Conservation (phyloP, 2,113 vertebrate species). For the Verasper variegatus region DNA sequence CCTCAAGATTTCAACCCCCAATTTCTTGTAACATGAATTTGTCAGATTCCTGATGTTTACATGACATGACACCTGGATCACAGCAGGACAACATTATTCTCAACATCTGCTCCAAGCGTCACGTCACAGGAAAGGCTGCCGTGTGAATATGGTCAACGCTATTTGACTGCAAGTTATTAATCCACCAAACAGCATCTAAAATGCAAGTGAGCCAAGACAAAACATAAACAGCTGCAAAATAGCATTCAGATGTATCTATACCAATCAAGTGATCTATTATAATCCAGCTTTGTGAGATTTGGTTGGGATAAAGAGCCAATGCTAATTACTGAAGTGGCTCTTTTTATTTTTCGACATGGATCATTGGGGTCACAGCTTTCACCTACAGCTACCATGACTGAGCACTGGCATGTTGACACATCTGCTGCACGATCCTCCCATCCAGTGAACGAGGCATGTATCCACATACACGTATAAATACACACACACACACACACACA, state of each 20-base stretch:
- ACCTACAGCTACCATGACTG: conserved; percentile 31
- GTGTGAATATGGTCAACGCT: too few species aligned
- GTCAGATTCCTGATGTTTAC: too few species aligned
- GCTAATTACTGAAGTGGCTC: conserved; percentile 53
- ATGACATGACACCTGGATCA: too few species aligned
- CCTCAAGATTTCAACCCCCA: too few species aligned
- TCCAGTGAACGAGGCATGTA: conserved; percentile 14
- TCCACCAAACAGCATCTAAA: not conserved
- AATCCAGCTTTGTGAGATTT: conserved; percentile 42
- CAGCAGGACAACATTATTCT: too few species aligned
- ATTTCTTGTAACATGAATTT: too few species aligned
- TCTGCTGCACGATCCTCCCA: conserved; percentile 39
- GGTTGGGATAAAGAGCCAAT: conserved; percentile 19
- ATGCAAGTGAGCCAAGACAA: conserved; percentile 14
- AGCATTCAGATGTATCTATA: conserved; percentile 30
- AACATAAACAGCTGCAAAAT: conserved; percentile 4
- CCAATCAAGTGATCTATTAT: conserved; percentile 41
- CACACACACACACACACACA: conserved; percentile 24
- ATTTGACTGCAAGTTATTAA: too few species aligned
- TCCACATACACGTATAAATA: conserved; percentile 13
- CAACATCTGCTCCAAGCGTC: too few species aligned
- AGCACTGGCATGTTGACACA: conserved; percentile 43
- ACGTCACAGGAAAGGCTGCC: too few species aligned
- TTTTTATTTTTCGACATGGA: conserved; percentile 15
- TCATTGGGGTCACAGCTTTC: conserved; percentile 28